phyloP scores from a whole-genome alignment of 2,113 vertebrate genomes.

The Mustela lutreola region DNA sequence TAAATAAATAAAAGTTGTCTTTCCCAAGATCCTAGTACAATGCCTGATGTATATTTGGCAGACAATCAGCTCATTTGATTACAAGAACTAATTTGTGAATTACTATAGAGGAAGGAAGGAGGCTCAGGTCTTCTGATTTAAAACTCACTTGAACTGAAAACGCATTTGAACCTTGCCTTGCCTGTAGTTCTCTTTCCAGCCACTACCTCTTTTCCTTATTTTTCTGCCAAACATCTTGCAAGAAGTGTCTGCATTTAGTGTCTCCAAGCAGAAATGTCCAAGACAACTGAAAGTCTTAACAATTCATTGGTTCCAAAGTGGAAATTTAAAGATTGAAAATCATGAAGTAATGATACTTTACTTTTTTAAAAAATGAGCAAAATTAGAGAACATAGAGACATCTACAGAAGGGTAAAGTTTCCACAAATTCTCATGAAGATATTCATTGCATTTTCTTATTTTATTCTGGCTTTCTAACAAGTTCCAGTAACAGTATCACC shows the following conservation, averaged over 20 bases:
- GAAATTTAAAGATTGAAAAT: constrained; percentile 39
- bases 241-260: neutral
- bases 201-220: constrained; percentile 48
- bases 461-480: constrained; percentile 52
- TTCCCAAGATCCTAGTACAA: neutral
- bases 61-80: neutral
- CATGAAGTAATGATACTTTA: neutral
- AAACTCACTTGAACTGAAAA: constrained; percentile 32
- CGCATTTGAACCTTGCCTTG: neutral
- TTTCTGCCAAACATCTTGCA: constrained; percentile 5
- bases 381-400: constrained; percentile 42
- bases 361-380: neutral
- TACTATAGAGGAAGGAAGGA: neutral
- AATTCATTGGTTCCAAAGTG: neutral
- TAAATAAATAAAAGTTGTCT: neutral
- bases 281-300: constrained; percentile 49
- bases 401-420: neutral
- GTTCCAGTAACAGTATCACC: neutral
- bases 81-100: neutral
- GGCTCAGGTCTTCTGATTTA: neutral
- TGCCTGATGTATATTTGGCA: neutral
- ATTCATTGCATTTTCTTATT: constrained; percentile 19
- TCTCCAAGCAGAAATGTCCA: constrained; percentile 46
- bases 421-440: neutral
- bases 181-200: constrained; percentile 16